Evolutionary conservation across 2,888 invertebrate genomes (phyloP), one percentile per base, ranked within the genome.

Genomic region (Epinotia nisella): DNA sequence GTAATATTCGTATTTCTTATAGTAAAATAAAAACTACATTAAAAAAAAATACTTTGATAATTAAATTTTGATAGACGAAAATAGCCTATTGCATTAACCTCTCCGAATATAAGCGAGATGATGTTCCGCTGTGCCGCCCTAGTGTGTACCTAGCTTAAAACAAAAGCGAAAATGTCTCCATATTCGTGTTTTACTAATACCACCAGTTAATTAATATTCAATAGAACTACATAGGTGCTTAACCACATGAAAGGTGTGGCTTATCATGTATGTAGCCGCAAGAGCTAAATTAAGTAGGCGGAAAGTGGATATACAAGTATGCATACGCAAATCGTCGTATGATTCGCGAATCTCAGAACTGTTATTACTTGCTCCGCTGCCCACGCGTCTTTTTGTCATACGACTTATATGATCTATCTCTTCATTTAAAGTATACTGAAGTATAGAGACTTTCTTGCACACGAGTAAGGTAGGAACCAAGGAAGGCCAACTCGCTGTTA

Each of bases 221-320:
- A 7, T 24, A 11, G 24, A 24, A 24, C 56, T 29, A n/a, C n/a
- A n/a, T n/a, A 15, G 24, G 15, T 24, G 21, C 21, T 55, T 19
- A 2, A 21, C 56, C 5, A 24, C n/a, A n/a, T 10, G 10, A n/a
- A n/a, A 29, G 24, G 29, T n/a, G 24, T 58, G 29, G 49, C 49
- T 49, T 49, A n/a, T n/a, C 15, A n/a, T 1, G n/a, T n/a, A 49
- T 49, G n/a, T n/a, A 49, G n/a, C 15, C 3, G 13, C 49, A 7
- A 49, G 3, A 49, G n/a, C n/a, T 49, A n/a, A 49, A 49, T 49
- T 49, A 49, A 49, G 49, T 49, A 49, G 49, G 49, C 49, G 49
- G 15, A 49, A 49, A n/a, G 49, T 49, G 49, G 49, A 49, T 15
- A n/a, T n/a, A n/a, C n/a, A n/a, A n/a, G n/a, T n/a, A 45, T 49